These are phyloP conservation scores for Theropithecus gelada DNA, from an alignment of 2,113 vertebrate species.

Conservation along the genomic window DNA sequence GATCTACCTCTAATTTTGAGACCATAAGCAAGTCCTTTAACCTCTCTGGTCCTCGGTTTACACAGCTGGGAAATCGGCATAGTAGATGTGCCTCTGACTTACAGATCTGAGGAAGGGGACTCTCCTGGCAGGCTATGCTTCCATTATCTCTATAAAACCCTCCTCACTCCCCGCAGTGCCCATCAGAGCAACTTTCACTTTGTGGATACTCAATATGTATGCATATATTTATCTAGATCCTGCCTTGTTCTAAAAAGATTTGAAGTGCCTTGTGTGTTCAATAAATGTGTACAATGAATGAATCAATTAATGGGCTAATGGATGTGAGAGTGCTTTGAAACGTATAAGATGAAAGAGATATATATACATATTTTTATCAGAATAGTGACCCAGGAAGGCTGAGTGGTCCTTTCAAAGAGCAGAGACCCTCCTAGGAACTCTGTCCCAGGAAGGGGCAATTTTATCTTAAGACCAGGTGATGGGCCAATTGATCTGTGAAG, in stretches of 20 bases:
- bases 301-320: slow-evolving; percentile 62
- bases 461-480: background rate
- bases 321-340: slow-evolving; percentile 50
- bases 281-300: slow-evolving; percentile 42
- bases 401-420: background rate
- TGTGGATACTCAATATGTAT: background rate
- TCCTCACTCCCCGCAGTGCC: background rate
- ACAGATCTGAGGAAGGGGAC: fast-evolving
- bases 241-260: slow-evolving; percentile 37
- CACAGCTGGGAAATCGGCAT: background rate
- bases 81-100: background rate
- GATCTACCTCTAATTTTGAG: background rate
- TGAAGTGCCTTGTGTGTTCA: slow-evolving; percentile 13
- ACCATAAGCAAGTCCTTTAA: background rate
- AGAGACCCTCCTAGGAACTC: background rate
- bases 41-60: background rate
- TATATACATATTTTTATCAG: background rate
- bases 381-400: background rate
- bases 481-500: background rate
- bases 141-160: background rate
- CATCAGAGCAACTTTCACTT: background rate
- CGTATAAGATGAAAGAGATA: slow-evolving; percentile 53
- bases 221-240: slow-evolving; percentile 20
- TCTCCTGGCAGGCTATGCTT: background rate
- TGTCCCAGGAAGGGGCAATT: background rate